Percentiles rank a stretch among this genome's conserved stretches.
These are phyloP conservation scores for Eugnorisma glareosa DNA, from an alignment of 2,888 invertebrate species.

Conservation along the genomic window DNA sequence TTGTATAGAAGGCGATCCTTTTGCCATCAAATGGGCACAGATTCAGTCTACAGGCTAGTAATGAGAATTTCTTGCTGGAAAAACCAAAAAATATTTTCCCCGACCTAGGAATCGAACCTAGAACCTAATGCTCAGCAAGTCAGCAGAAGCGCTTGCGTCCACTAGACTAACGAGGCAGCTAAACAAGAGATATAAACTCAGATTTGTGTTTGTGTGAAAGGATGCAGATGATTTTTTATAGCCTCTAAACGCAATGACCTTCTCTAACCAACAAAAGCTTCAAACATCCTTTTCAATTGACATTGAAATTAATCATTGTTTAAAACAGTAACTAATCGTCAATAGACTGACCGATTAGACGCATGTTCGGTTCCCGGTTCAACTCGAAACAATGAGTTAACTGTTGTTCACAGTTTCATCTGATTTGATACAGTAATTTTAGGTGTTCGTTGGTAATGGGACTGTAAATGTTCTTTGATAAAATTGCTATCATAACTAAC, in stretches of 20 bases:
- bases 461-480: not conserved
- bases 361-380: constrained; percentile 42
- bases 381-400: constrained; percentile 41
- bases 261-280: not conserved
- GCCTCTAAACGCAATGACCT: constrained; percentile 24
- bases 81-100: too few species aligned
- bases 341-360: constrained; percentile 56
- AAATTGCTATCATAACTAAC: not conserved
- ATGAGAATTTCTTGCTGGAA: too few species aligned
- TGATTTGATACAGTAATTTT: constrained; percentile 34
- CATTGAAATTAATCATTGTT: constrained; percentile 52
- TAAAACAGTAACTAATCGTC: constrained; percentile 28
- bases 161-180: too few species aligned
- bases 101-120: too few species aligned
- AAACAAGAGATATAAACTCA: too few species aligned
- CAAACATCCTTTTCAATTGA: constrained; percentile 35
- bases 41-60: too few species aligned
- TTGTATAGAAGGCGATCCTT: too few species aligned
- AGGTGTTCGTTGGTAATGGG: not conserved
- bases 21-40: too few species aligned
- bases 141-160: too few species aligned
- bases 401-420: constrained; percentile 49
- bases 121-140: too few species aligned
- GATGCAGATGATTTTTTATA: not conserved
- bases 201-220: too few species aligned